A percentile compares a stretch with the other conserved stretches of the same genome.
Evolutionary conservation across 1,140 invertebrate species (phyloP).

Genomic region (Plectus sambesii): DNA sequence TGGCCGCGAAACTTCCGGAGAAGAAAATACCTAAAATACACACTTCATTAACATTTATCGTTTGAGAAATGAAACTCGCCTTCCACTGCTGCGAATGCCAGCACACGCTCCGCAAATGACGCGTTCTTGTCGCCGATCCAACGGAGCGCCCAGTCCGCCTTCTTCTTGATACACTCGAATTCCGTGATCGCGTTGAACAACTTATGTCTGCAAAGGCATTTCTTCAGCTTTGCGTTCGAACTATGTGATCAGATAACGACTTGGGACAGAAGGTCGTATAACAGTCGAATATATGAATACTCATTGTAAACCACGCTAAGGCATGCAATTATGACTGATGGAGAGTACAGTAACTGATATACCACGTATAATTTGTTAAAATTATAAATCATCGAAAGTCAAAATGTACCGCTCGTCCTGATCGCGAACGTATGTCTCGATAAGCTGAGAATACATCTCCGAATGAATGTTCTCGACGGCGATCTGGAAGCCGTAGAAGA

Average conservation of each 20-base stretch:
- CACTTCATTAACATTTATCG: too few species aligned
- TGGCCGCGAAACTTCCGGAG: conserved; percentile 89
- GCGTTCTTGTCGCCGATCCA: conserved; percentile 72
- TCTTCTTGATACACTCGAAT: conserved; percentile 87
- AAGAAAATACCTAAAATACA: too few species aligned
- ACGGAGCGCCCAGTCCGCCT: conserved; percentile 92
- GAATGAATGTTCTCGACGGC: conserved; percentile 99
- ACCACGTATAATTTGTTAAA: too few species aligned
- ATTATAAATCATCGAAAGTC: conserved; percentile 3
- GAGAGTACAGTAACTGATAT: too few species aligned
- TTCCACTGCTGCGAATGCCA: conserved; percentile 96
- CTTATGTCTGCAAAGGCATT: conserved; percentile 56
- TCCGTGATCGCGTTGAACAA: conserved; percentile 96
- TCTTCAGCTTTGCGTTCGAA: too few species aligned
- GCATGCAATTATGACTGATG: too few species aligned
- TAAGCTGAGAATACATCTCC: conserved; percentile 97
- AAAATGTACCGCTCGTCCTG: conserved; percentile 60
- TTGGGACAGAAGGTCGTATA: too few species aligned
- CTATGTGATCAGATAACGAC: too few species aligned
- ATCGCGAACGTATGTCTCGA: conserved; percentile 90
- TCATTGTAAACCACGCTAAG: too few species aligned
- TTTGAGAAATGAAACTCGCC: too few species aligned
- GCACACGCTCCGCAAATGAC: conserved; percentile 80
- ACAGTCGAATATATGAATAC: too few species aligned
- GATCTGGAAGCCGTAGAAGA: conserved; percentile 98